Conservation (phyloP, 2,113 vertebrate genomes). For the Platycercus adscitus region DNA sequence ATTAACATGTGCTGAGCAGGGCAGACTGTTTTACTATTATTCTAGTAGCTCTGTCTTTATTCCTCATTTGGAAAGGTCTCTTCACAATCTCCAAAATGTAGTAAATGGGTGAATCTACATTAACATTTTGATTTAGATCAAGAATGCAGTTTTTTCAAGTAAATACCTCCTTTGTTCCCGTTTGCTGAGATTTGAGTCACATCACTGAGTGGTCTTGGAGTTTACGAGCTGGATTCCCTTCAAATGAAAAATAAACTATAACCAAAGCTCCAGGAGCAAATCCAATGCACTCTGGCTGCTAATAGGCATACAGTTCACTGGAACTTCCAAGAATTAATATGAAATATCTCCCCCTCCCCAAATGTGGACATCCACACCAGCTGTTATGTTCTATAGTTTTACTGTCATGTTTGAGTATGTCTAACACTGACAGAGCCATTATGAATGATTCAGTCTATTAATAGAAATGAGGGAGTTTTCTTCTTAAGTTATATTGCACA, state of each 20-base stretch:
- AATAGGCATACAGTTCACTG: not conserved
- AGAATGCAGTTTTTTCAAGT: not conserved
- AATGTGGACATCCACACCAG: not conserved
- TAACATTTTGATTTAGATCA: not conserved
- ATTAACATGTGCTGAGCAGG: not conserved
- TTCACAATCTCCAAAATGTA: not conserved
- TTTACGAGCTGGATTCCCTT: conserved; percentile 26
- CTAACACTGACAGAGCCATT: not conserved
- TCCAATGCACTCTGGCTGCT: conserved; percentile 9
- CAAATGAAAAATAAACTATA: conserved; percentile 53
- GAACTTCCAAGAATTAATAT: conserved; percentile 17
- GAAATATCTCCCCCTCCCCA: conserved; percentile 20
- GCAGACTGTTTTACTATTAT: not conserved
- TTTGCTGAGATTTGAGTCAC: conserved; percentile 9
- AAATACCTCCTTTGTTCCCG: not conserved
- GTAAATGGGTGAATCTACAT: not conserved
- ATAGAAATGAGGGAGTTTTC: not conserved
- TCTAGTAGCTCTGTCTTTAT: not conserved
- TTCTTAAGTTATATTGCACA: not conserved
- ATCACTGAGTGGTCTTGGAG: not conserved
- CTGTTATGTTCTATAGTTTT: not conserved
- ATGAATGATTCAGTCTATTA: not conserved
- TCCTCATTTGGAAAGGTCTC: not conserved
- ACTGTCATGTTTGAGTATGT: not conserved
- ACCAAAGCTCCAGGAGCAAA: conserved; percentile 40